Conservation (phyloP, 2,797 vertebrate species). For the Pseudochaenichthys georgianus region DNA sequence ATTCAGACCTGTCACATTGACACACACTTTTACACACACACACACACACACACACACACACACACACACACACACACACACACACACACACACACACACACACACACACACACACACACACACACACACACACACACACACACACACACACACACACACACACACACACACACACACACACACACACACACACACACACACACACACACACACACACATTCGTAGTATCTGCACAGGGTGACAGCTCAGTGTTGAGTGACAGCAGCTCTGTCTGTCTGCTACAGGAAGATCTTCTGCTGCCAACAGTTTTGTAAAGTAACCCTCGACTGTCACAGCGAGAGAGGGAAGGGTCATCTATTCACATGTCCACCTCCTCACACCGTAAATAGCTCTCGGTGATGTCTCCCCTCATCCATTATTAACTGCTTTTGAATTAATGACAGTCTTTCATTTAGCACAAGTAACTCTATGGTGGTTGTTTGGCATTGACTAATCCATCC, state of each 20-base stretch:
- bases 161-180: too few relatives aligned
- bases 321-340: slow-evolving; percentile 78
- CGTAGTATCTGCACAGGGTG: slow-evolving; percentile 64
- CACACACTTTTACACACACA: slow-evolving; percentile 57
- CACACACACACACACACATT: slow-evolving; percentile 34
- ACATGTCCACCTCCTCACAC: slow-evolving; percentile 77
- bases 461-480: slow-evolving; percentile 51
- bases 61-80: slow-evolving; percentile 4
- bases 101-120: slow-evolving; percentile 30
- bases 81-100: slow-evolving; percentile 29
- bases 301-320: slow-evolving; percentile 80
- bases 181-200: slow-evolving; percentile 10
- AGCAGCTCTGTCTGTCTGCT: slow-evolving; percentile 79
- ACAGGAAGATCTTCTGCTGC: slow-evolving; percentile 83
- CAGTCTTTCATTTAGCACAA: slow-evolving; percentile 70
- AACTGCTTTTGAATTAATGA: slow-evolving; percentile 78
- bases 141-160: too few relatives aligned
- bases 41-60: slow-evolving; percentile 8
- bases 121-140: slow-evolving; percentile 41
- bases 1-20: slow-evolving; percentile 79
- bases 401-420: slow-evolving; percentile 80
- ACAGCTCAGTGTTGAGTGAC: slow-evolving; percentile 77
- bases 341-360: slow-evolving; percentile 80
- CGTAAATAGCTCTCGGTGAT: slow-evolving; percentile 78
- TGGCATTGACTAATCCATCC: slow-evolving; percentile 47